Base-by-base conservation (phyloP, 2,797 vertebrate species). In the Glyptemys insculpta region DNA sequence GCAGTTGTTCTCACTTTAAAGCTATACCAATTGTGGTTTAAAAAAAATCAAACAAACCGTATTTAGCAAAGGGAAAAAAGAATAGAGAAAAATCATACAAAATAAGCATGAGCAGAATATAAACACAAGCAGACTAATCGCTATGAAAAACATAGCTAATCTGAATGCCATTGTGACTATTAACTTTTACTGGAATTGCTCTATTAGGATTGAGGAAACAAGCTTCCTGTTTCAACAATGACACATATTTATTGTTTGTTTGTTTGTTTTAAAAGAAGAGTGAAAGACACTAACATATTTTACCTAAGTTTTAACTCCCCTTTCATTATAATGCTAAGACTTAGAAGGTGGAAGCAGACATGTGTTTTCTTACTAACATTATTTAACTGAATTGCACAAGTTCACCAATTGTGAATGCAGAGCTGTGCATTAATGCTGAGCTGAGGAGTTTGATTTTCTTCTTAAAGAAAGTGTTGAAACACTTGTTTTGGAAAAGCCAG, bases 241-340 rank as follows among this genome's bases (percentile, higher is more conserved):
- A 4, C 8, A 6, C 37, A 18, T 78, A 44, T 86, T 78, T 47
- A 57, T 87, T 54, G 54, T 50, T 50, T 50, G 50, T 15, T 50
- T 47, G 50, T 87, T 72, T 90, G 83, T 34, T 56, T 90, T 53
- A 84, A 74, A 90, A 94, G 86, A 93, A 96, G 57, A 82, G 49
- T 59, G 57, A 59, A 59, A 59, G 29, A 59, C 25, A 59, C 57
- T 59, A 59, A 59, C 29, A 59, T 29, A 57, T 59, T 59, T 59
- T 59, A 59, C 12, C 12, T 59, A 59, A 31, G 31, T n/a, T 65
- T 65, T 65, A 65, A 65, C 62, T 65, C 34, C 62, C 59, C 59
- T 62, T 62, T 62, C 8, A 34, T 62, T 34, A 34, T 62, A 34
- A 62, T 62, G 59, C 59, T 62, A 62, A 65, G 16, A 65, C 31